Base-by-base conservation (phyloP, 2,113 vertebrate genomes). In the Rostratula benghalensis region DNA sequence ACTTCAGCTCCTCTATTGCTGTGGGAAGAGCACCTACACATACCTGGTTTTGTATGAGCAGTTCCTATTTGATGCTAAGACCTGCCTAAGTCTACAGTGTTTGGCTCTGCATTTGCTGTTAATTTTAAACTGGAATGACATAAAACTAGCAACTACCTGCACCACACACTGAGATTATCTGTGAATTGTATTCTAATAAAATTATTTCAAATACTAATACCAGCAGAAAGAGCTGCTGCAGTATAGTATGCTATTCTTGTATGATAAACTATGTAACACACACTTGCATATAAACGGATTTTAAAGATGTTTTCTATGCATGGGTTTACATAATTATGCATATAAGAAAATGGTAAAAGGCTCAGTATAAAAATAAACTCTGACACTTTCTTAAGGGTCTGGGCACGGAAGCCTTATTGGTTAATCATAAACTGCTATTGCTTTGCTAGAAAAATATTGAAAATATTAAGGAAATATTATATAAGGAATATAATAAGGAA, bases 281-380 rank as follows among this genome's bases (percentile, higher is more conserved):
- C 4, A 33, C 84, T 86, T 83, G 65, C 61, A 68, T 21, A 43
- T 57, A 59, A 57, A 65, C 23, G 27, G 53, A 90, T 54, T 31
- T 67, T 59, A 90, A 96, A 89, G 28, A 84, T 83, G 37, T 88
- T 92, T 83, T 87, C 88, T 64, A 90, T 41, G 45, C 31, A 27
- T 57, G 31, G 20, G 37, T 88, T 93, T 77, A 31, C 31, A 8
- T 88, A 96, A 77, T 65, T 35, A 75, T 17, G 7, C 4, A 18
- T 4, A 18, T 31, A 15, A 85, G 69, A 37, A n/a, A 65, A 87
- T 37, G 33, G 24, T 46, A 39, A 48, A 93, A 75, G 28, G 73
- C 70, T 93, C 89, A 60, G 31, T 35, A 35, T 79, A 81, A 78
- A 91, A 68, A 56, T n/a, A 75, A 89, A 48, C 56, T 41, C 35